Evolutionary conservation across 2,888 invertebrate species (phyloP).

Genomic region (Lasioglossum figueresi): DNA sequence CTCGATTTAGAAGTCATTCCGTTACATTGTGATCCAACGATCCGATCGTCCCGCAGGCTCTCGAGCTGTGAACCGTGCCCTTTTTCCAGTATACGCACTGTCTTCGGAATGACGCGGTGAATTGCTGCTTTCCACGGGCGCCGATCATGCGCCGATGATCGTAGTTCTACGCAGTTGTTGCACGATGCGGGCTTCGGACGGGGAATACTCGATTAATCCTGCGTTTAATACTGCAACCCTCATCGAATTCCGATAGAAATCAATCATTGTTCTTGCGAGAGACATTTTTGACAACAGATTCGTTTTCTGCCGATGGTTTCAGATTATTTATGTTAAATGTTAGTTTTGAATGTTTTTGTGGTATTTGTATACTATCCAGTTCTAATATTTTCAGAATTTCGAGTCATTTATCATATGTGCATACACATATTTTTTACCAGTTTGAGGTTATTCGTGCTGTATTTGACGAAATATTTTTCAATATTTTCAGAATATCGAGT

Average conservation of each 20-base stretch:
- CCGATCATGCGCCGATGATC: neutral
- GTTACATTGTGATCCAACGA: constrained; percentile 2
- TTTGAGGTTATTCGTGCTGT: no score
- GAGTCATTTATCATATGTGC: neutral
- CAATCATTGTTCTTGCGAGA: neutral
- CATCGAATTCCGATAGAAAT: neutral
- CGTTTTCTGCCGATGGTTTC: neutral
- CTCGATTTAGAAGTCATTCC: constrained; percentile 27
- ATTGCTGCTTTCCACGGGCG: neutral
- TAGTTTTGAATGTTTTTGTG: no score
- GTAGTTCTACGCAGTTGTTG: neutral
- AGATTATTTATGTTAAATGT: neutral
- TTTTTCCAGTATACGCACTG: neutral
- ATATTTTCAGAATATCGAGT: no score
- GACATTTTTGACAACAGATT: neutral
- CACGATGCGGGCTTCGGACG: neutral
- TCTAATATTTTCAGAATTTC: neutral
- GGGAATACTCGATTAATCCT: neutral
- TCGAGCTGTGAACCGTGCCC: neutral
- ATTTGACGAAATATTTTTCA: no score
- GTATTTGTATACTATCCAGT: neutral
- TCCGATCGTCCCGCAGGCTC: neutral
- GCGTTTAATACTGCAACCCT: neutral
- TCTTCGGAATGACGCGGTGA: neutral
- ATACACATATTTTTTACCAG: no score